These are phyloP conservation scores for Gibbula magus DNA, from an alignment of 2,888 invertebrate species.

Conservation along the genomic window DNA sequence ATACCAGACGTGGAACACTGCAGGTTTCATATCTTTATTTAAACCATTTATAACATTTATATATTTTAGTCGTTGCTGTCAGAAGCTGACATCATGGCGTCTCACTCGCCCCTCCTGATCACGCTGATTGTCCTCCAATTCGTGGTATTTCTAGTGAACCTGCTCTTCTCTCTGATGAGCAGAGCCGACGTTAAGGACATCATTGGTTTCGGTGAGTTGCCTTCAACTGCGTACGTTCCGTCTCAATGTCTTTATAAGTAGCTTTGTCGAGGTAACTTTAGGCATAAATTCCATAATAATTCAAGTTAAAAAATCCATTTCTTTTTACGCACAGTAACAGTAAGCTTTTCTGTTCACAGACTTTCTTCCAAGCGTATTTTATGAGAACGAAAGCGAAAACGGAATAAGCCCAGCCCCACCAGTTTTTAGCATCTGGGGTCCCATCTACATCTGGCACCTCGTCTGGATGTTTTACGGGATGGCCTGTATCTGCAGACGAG, in stretches of 20 bases:
- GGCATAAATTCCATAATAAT: too few relatives aligned
- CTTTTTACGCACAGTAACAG: too few relatives aligned
- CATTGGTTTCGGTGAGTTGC: background rate
- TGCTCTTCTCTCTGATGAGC: conserved; percentile 46
- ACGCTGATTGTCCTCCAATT: conserved; percentile 27
- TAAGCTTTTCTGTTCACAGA: too few relatives aligned
- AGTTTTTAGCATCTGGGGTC: conserved; percentile 52
- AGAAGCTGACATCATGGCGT: background rate
- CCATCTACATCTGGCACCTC: conserved; percentile 56
- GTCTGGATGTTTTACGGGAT: conserved; percentile 54
- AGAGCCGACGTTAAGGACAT: background rate
- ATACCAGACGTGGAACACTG: too few relatives aligned
- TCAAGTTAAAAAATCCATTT: too few relatives aligned
- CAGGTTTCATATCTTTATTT: too few relatives aligned
- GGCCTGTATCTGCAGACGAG: conserved; percentile 42
- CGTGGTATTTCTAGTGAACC: conserved; percentile 32
- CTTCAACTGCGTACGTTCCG: too few relatives aligned
- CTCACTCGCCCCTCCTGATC: background rate
- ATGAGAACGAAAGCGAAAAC: conserved; percentile 14
- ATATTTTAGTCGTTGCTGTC: too few relatives aligned
- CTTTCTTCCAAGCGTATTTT: too few relatives aligned
- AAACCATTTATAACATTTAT: too few relatives aligned
- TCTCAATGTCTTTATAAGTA: too few relatives aligned
- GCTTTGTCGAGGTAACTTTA: too few relatives aligned
- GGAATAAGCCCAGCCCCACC: conserved; percentile 60